These are phyloP conservation scores for Euclidia mi DNA, from an alignment of 2,888 invertebrate species.

Conservation along the genomic window DNA sequence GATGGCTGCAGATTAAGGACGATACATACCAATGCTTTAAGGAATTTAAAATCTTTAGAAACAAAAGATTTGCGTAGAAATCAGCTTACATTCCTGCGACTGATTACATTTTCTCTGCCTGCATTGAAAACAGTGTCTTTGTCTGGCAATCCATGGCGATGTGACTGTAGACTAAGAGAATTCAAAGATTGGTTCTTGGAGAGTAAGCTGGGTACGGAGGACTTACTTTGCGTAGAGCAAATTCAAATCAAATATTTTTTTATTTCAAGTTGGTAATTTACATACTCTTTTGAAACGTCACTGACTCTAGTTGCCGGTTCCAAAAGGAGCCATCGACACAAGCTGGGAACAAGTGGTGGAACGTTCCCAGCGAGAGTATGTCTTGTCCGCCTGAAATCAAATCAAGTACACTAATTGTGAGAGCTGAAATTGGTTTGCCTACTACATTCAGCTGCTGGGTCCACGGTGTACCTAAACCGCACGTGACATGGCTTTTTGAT, in stretches of 20 bases:
- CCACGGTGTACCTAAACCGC: constrained; percentile 95
- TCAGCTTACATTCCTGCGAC: constrained; percentile 91
- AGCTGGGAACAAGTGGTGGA: constrained; percentile 94
- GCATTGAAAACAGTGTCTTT: constrained; percentile 95
- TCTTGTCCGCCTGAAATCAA: constrained; percentile 95
- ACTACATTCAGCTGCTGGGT: constrained; percentile 95
- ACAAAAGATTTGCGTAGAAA: constrained; percentile 95
- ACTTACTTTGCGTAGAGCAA: constrained; percentile 93
- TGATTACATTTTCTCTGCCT: constrained; percentile 91
- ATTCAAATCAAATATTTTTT: too few relatives aligned
- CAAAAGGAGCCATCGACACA: constrained; percentile 93
- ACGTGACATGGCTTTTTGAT: constrained; percentile 95
- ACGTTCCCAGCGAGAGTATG: constrained; percentile 93
- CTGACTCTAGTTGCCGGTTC: too few relatives aligned
- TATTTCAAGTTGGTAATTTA: too few relatives aligned
- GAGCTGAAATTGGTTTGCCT: constrained; percentile 95
- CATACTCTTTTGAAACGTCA: too few relatives aligned
- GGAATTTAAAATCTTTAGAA: constrained; percentile 93
- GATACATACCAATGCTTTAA: constrained; percentile 94
- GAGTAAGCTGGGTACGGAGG: constrained; percentile 94
- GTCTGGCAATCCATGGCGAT: constrained; percentile 97
- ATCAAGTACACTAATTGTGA: constrained; percentile 90
- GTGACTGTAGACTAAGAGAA: constrained; percentile 96
- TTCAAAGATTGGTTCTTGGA: constrained; percentile 96
- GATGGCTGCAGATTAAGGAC: constrained; percentile 94